phyloP scores from a whole-genome alignment of 2,797 vertebrate genomes.

The Coccyzus lansbergi region DNA sequence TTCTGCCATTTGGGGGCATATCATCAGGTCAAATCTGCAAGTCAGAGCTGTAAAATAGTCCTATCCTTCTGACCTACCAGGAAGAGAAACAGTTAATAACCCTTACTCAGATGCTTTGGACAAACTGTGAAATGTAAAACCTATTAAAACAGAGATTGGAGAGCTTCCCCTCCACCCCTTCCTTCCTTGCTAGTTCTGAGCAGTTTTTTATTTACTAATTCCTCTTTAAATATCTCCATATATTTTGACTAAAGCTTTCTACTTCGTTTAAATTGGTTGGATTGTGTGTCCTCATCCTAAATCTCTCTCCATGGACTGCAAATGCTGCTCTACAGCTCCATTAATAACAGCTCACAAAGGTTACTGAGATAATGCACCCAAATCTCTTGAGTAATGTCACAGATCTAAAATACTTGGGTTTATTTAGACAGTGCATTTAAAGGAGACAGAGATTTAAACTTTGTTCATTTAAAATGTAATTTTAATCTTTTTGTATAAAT shows the following conservation, averaged over 20 bases:
- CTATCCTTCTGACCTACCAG: neutral
- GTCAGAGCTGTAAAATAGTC: neutral
- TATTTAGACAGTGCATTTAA: neutral
- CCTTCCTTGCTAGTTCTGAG: neutral
- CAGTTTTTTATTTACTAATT: neutral
- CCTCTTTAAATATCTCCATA: neutral
- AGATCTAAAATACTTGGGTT: conserved; percentile 18
- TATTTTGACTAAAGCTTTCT: neutral
- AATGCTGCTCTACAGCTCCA: neutral
- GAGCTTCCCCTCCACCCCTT: neutral
- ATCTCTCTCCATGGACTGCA: neutral
- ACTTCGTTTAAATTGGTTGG: neutral
- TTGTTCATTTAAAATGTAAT: conserved; percentile 2
- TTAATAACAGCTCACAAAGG: neutral
- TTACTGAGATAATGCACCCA: conserved; percentile 38
- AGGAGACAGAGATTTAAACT: neutral
- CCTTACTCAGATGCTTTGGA: neutral
- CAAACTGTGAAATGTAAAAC: neutral
- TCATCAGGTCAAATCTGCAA: neutral
- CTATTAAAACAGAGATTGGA: neutral
- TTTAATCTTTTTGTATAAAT: neutral
- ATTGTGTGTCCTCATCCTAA: neutral
- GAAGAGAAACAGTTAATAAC: neutral
- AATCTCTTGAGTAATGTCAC: conserved; percentile 37
- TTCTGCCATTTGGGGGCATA: neutral